Evolutionary conservation across 1,140 invertebrate species (phyloP), one percentile per base, ranked within the genome.

Genomic region (Lineus longissimus): DNA sequence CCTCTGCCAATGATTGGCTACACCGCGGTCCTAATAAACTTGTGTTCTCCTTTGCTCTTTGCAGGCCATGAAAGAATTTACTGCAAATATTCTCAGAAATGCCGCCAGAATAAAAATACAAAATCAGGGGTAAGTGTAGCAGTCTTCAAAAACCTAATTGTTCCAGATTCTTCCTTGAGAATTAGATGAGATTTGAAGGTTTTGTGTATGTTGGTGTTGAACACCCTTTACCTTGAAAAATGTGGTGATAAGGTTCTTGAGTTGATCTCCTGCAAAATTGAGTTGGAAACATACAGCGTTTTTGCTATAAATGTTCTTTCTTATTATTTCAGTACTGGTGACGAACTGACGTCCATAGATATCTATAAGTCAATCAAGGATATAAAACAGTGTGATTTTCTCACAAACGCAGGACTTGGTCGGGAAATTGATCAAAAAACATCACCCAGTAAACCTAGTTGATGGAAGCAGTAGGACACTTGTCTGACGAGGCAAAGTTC

Each of bases 1-100:
- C n/a, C n/a, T n/a, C n/a, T n/a, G n/a, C n/a, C n/a, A n/a, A n/a
- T n/a, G n/a, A n/a, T n/a, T n/a, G 4, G n/a, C 19, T 4, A 51
- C 4, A 51, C n/a, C 25, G n/a, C 4, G 25, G 4, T 51, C 4
- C 6, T n/a, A 7, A 6, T 4, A 51, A 9, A 51, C 4, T 51
- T 51, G 33, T 36, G 6, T 15, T 4, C n/a, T 51, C 9, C n/a
- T n/a, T 23, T 51, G n/a, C n/a, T 51, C n/a, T 51, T 51, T 51
- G n/a, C 47, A 51, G 47, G n/a, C 47, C 4, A 51, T 51, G 47
- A 51, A 19, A n/a, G 47, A 51, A 27, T 51, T 51, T 4, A 51
- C n/a, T 6, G 25, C 4, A 4, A 27, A 51, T n/a, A 23, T 51
- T 9, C 47, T 51, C 19, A 19, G 47, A 51, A 19, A 51, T 51